These are phyloP conservation scores for Ecdyonurus torrentis DNA, from an alignment of 2,888 invertebrate genomes.

Conservation along the genomic window DNA sequence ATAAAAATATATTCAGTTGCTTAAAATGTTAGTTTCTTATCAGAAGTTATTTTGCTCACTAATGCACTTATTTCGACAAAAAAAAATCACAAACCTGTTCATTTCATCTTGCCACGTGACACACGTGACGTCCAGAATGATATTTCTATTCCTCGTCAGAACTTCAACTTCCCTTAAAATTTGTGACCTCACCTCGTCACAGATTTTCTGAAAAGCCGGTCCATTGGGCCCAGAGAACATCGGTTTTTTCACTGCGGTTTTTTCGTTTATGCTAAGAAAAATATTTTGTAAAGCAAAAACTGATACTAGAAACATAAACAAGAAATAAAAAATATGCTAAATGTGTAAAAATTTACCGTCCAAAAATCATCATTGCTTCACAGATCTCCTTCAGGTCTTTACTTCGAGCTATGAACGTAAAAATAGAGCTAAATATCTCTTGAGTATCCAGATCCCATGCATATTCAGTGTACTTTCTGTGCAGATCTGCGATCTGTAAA, in stretches of 20 bases:
- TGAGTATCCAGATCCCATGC: not conserved
- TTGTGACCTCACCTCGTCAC: not conserved
- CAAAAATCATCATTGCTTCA: not conserved
- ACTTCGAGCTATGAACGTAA: not conserved
- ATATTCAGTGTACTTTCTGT: not conserved
- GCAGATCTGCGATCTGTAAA: not conserved
- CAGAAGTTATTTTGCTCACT: too few species aligned
- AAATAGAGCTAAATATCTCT: slow-evolving; percentile 1
- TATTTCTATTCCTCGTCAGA: not conserved
- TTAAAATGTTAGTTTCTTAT: too few species aligned
- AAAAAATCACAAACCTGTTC: too few species aligned
- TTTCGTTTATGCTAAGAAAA: not conserved
- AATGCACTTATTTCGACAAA: too few species aligned
- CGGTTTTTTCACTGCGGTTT: not conserved
- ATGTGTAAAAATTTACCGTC: not conserved
- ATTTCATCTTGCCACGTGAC: not conserved
- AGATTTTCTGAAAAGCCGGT: not conserved
- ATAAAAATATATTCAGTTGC: too few species aligned
- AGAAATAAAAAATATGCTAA: too few species aligned
- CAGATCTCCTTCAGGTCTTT: not conserved
- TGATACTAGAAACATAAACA: too few species aligned
- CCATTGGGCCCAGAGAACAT: not conserved
- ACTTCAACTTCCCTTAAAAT: not conserved
- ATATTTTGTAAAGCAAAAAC: not conserved
- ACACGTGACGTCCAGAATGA: not conserved